Evolutionary conservation across 2,113 vertebrate species (phyloP).

Genomic region (Perca schrenkii): DNA sequence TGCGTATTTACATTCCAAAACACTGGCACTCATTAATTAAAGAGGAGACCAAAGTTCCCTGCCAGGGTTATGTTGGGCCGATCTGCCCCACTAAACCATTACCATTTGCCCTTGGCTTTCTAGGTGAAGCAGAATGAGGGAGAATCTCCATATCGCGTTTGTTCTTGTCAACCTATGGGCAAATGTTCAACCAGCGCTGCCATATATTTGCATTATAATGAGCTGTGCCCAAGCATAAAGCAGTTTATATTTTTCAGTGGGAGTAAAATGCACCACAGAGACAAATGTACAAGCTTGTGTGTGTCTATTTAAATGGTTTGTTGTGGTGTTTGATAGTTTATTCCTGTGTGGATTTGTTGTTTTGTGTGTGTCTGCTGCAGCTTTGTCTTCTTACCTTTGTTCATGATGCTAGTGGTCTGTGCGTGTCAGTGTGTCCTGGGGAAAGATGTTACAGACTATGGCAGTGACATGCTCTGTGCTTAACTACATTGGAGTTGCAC

Average conservation of each 20-base stretch:
- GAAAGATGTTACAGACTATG: conserved; percentile 61
- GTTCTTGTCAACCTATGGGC: conserved; percentile 82
- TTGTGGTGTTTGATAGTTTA: conserved; percentile 44
- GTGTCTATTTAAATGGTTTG: conserved; percentile 24
- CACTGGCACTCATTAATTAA: conserved; percentile 76
- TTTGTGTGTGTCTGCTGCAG: conserved; percentile 16
- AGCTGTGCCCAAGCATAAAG: conserved; percentile 56
- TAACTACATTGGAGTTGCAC: conserved; percentile 59
- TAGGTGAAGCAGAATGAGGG: conserved; percentile 68
- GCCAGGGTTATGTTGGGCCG: conserved; percentile 63
- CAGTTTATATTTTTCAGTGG: conserved; percentile 44
- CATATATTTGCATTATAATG: conserved; percentile 83
- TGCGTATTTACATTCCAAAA: conserved; percentile 72
- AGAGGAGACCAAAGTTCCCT: conserved; percentile 71
- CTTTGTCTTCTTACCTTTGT: conserved; percentile 51
- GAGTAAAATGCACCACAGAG: conserved; percentile 52
- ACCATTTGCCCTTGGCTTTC: conserved; percentile 80
- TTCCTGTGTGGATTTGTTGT: conserved; percentile 31
- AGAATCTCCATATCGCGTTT: conserved; percentile 77
- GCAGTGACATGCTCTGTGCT: conserved; percentile 54
- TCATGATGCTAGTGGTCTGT: neutral
- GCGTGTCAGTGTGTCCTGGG: conserved; percentile 14
- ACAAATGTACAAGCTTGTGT: conserved; percentile 11
- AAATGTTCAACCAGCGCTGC: conserved; percentile 61
- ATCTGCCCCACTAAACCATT: conserved; percentile 75